phyloP scores from a whole-genome alignment of 2,888 invertebrate species.

The Norana najaformis region DNA sequence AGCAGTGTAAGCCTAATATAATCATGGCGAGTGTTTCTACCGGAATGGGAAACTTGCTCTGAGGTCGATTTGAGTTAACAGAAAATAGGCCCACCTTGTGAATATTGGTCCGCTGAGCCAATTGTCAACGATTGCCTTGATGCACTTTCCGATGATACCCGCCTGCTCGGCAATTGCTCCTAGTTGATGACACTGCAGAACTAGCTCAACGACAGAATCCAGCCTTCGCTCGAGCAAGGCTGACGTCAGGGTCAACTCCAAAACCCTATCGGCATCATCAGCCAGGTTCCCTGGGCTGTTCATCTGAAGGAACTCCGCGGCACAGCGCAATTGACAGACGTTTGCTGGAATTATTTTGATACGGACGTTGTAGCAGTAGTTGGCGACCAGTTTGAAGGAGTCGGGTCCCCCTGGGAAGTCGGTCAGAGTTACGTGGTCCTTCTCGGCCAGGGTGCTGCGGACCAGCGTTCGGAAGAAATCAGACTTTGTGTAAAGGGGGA shows the following conservation, averaged over 20 bases:
- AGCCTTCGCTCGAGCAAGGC: slow-evolving; percentile 53
- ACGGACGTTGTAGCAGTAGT: slow-evolving; percentile 56
- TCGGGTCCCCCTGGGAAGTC: slow-evolving; percentile 60
- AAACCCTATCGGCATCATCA: slow-evolving; percentile 52
- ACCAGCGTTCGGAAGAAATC: slow-evolving; percentile 55
- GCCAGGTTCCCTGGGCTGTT: slow-evolving; percentile 53
- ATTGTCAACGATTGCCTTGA: slow-evolving; percentile 55
- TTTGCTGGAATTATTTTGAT: slow-evolving; percentile 31
- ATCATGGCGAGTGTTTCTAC: neutral
- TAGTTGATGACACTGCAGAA: slow-evolving; percentile 50
- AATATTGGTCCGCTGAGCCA: slow-evolving; percentile 47
- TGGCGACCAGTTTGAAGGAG: slow-evolving; percentile 56
- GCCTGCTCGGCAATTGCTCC: slow-evolving; percentile 53
- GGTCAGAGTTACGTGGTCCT: slow-evolving; percentile 45
- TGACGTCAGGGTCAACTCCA: slow-evolving; percentile 54
- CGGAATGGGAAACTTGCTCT: neutral
- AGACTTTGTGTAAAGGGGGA: slow-evolving; percentile 60
- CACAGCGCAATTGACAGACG: slow-evolving; percentile 48
- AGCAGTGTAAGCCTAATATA: neutral
- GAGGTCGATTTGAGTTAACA: neutral
- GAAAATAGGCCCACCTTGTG: neutral
- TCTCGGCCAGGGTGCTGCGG: slow-evolving; percentile 46
- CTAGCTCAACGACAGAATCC: slow-evolving; percentile 48
- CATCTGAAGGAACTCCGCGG: slow-evolving; percentile 59
- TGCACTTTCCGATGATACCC: slow-evolving; percentile 50